Evolutionary conservation across 1,140 invertebrate genomes (phyloP).

Genomic region (Drosophila melanogaster): DNA sequence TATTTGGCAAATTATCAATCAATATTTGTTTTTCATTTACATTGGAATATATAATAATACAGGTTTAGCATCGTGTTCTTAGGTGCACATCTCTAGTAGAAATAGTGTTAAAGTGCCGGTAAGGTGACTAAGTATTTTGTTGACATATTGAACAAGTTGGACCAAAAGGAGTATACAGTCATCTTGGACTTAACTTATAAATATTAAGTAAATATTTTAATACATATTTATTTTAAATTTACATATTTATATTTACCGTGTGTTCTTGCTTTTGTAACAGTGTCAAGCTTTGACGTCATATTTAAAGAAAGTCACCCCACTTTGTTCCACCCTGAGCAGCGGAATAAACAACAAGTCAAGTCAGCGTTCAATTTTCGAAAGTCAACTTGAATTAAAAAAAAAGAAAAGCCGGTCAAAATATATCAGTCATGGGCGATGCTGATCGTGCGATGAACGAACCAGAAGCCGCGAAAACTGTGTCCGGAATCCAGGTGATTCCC

Average conservation of each 20-base stretch:
- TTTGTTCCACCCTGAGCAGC: slow-evolving; percentile 3
- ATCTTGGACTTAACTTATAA: too few species aligned
- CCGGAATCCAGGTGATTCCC: slow-evolving; percentile 63
- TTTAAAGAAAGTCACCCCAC: neutral
- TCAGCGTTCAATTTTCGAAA: slow-evolving; percentile 28
- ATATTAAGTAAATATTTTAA: neutral
- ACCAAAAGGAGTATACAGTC: too few species aligned
- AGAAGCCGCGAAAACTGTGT: slow-evolving; percentile 37
- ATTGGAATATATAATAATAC: too few species aligned
- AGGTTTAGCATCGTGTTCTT: too few species aligned
- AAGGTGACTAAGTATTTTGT: slow-evolving; percentile 9
- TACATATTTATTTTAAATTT: neutral
- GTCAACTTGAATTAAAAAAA: slow-evolving; percentile 11
- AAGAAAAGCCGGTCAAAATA: neutral
- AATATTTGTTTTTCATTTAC: too few species aligned
- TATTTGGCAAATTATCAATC: too few species aligned
- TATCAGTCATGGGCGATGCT: slow-evolving; percentile 63
- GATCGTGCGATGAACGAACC: slow-evolving; percentile 42
- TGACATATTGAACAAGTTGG: too few species aligned
- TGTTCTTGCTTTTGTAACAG: neutral
- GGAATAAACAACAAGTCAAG: slow-evolving; percentile 48
- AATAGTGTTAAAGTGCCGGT: neutral
- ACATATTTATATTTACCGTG: too few species aligned
- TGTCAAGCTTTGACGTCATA: slow-evolving; percentile 1
- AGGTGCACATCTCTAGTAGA: slow-evolving; percentile 6